Evolutionary conservation across 2,113 vertebrate genomes (phyloP).

Genomic region (Zosterops lateralis): DNA sequence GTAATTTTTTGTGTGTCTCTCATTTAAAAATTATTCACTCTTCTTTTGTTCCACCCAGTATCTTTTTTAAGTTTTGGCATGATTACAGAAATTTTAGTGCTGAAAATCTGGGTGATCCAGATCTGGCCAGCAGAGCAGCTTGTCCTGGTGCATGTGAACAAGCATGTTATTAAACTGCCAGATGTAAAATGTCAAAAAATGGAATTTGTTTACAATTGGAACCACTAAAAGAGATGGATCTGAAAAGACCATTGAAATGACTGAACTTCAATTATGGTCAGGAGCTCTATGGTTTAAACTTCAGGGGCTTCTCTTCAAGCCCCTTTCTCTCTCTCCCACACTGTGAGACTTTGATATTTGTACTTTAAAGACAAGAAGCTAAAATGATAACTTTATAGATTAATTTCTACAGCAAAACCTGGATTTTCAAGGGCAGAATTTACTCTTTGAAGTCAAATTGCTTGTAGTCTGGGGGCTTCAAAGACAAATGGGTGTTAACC

Average conservation of each 20-base stretch:
- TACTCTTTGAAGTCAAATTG: constrained; percentile 41
- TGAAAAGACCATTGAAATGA: background rate
- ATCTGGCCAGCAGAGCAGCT: background rate
- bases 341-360: background rate
- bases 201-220: background rate
- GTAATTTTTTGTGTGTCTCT: background rate
- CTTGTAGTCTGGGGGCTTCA: constrained; percentile 10
- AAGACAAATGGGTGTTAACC: background rate
- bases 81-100: background rate
- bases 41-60: background rate
- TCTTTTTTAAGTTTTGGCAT: background rate
- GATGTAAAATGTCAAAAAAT: background rate
- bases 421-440: background rate
- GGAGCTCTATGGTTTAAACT: background rate
- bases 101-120: background rate
- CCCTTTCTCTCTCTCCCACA: background rate
- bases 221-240: background rate
- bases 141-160: background rate
- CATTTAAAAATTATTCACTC: background rate
- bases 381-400: background rate
- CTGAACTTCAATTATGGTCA: background rate
- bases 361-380: background rate
- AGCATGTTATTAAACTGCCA: background rate
- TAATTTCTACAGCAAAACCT: background rate
- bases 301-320: background rate